Conservation (phyloP, 1,140 invertebrate species). For the Cydia pomonella region DNA sequence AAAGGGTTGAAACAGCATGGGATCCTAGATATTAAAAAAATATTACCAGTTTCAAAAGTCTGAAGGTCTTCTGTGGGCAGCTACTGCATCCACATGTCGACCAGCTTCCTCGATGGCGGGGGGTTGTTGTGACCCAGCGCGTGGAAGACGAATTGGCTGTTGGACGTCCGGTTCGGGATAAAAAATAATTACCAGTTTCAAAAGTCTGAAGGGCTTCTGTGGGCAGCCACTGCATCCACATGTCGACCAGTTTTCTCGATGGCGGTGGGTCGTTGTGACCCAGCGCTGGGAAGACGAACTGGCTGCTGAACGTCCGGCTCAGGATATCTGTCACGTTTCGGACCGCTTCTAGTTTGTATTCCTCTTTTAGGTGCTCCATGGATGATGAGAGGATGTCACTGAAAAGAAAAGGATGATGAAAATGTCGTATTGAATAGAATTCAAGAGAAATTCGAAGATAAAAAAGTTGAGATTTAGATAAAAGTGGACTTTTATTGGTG, state of each 20-base stretch:
- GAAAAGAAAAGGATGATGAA: slow-evolving; percentile 28
- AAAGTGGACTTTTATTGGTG: too few relatives aligned
- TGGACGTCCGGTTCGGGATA: slow-evolving; percentile 87
- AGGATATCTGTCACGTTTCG: slow-evolving; percentile 89
- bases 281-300: slow-evolving; percentile 91
- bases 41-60: slow-evolving; percentile 88
- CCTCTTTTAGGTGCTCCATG: slow-evolving; percentile 80
- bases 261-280: slow-evolving; percentile 89
- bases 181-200: slow-evolving; percentile 86
- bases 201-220: slow-evolving; percentile 89
- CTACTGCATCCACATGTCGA: slow-evolving; percentile 90
- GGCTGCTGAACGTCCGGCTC: slow-evolving; percentile 87
- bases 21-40: too few relatives aligned
- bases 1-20: too few relatives aligned
- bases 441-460: too few relatives aligned
- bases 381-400: slow-evolving; percentile 74
- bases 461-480: too few relatives aligned
- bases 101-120: slow-evolving; percentile 83
- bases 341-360: slow-evolving; percentile 84
- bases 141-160: slow-evolving; percentile 90
- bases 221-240: slow-evolving; percentile 91
- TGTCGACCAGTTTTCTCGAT: slow-evolving; percentile 83
- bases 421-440: neutral
- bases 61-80: slow-evolving; percentile 88
- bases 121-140: slow-evolving; percentile 91